Percentiles rank a stretch among this genome's conserved stretches.
Conservation (phyloP, 2,888 invertebrate genomes). For the Tachystola acroxantha region DNA sequence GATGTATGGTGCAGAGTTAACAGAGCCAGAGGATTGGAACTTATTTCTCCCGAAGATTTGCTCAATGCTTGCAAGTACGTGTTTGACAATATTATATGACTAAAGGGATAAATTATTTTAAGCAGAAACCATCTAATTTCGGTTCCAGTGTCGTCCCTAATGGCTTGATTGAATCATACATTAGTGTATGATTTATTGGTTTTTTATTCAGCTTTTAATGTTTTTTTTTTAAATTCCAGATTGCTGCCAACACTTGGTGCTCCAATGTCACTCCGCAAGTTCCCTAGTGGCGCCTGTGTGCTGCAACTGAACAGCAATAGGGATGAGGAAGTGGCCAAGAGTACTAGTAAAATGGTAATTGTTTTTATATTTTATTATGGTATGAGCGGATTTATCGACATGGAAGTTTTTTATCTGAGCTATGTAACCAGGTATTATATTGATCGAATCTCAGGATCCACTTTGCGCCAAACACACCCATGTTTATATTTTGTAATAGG, state of each 20-base stretch:
- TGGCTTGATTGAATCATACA: too few relatives aligned
- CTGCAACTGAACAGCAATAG: conserved; percentile 89
- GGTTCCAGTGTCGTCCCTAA: too few relatives aligned
- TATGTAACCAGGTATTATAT: too few relatives aligned
- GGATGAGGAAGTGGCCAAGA: conserved; percentile 83
- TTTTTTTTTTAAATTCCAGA: too few relatives aligned
- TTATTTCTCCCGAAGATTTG: conserved; percentile 98
- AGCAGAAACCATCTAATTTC: too few relatives aligned
- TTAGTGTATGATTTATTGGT: too few relatives aligned
- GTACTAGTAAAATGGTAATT: conserved; percentile 81
- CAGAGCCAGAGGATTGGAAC: conserved; percentile 95
- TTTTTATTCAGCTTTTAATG: too few relatives aligned
- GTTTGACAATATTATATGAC: too few relatives aligned
- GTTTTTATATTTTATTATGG: conserved; percentile 11
- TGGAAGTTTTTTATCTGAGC: background rate
- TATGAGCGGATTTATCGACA: background rate
- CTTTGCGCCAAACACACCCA: too few relatives aligned
- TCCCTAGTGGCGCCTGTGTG: conserved; percentile 97
- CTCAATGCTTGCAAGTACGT: conserved; percentile 90
- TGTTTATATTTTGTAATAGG: too few relatives aligned
- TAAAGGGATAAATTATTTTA: too few relatives aligned
- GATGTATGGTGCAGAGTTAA: conserved; percentile 99
- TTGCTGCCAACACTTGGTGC: conserved; percentile 80
- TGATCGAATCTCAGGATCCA: too few relatives aligned
- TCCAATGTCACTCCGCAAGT: conserved; percentile 87